Evolutionary conservation across 2,797 vertebrate genomes (phyloP).

Genomic region (Glossophaga mutica): DNA sequence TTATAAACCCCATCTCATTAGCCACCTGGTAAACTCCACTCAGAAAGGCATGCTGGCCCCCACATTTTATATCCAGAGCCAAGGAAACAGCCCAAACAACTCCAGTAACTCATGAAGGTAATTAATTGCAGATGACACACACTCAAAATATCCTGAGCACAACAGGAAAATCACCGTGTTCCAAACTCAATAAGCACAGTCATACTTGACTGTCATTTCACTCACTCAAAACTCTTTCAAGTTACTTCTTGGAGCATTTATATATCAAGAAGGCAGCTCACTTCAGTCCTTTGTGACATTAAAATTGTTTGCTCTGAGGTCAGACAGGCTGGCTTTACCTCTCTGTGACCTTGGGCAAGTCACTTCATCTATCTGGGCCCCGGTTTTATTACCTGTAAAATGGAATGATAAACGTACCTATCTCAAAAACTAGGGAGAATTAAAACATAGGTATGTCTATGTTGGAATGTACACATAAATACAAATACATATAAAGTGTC

Average conservation of each 20-base stretch:
- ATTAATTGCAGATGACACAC: slow-evolving; percentile 33
- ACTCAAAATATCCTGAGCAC: slow-evolving; percentile 9
- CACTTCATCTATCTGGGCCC: background rate
- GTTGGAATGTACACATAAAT: background rate
- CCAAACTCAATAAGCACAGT: background rate
- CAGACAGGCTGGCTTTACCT: background rate
- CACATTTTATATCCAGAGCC: slow-evolving; percentile 2
- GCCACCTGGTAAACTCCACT: slow-evolving; percentile 42
- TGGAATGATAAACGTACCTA: background rate
- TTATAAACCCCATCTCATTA: slow-evolving; percentile 45
- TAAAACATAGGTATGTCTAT: background rate
- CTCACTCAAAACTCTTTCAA: background rate
- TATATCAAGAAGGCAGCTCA: background rate
- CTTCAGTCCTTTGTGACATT: background rate
- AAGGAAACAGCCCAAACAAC: slow-evolving; percentile 33
- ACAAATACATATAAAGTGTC: background rate
- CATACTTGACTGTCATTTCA: background rate
- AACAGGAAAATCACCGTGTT: slow-evolving; percentile 2
- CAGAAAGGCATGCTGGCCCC: background rate
- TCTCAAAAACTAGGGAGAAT: background rate
- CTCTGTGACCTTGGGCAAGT: background rate
- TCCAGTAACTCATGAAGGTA: slow-evolving; percentile 4
- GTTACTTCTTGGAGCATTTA: background rate
- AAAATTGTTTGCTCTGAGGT: background rate
- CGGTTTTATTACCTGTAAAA: background rate